Evolutionary conservation across 2,113 vertebrate genomes (phyloP).

Genomic region (Melanerpes formicivorus): DNA sequence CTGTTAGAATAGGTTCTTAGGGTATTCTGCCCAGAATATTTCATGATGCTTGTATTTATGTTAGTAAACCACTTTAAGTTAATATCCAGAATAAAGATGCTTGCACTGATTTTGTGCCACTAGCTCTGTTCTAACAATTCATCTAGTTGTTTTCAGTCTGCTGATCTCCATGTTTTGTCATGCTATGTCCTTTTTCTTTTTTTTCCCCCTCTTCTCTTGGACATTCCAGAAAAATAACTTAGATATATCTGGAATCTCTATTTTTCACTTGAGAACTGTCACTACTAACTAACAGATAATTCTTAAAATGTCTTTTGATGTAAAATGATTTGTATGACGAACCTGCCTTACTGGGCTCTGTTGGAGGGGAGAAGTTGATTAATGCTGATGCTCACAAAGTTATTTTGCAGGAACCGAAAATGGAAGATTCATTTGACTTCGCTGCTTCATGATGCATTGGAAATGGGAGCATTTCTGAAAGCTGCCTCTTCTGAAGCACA

Average conservation of each 20-base stretch:
- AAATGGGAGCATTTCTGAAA: neutral
- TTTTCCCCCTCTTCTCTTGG: neutral
- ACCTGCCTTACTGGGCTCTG: neutral
- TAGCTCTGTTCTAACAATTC: neutral
- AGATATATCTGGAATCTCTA: neutral
- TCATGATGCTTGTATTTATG: neutral
- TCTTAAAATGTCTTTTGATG: neutral
- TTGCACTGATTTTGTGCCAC: neutral
- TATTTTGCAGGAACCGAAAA: neutral
- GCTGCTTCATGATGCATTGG: neutral
- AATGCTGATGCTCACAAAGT: neutral
- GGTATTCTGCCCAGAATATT: neutral
- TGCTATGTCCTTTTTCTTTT: neutral
- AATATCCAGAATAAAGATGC: neutral
- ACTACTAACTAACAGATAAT: neutral
- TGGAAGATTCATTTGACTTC: neutral
- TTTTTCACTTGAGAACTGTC: neutral
- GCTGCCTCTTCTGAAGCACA: neutral
- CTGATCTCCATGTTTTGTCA: neutral
- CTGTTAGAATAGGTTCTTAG: neutral
- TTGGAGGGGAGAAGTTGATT: neutral
- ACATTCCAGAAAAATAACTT: neutral
- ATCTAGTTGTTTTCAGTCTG: neutral
- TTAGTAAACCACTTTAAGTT: neutral
- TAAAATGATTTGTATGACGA: neutral